Evolutionary conservation across 2,797 vertebrate genomes (phyloP), one percentile per base, ranked within the genome.

Genomic region (Sandelia bainsii): DNA sequence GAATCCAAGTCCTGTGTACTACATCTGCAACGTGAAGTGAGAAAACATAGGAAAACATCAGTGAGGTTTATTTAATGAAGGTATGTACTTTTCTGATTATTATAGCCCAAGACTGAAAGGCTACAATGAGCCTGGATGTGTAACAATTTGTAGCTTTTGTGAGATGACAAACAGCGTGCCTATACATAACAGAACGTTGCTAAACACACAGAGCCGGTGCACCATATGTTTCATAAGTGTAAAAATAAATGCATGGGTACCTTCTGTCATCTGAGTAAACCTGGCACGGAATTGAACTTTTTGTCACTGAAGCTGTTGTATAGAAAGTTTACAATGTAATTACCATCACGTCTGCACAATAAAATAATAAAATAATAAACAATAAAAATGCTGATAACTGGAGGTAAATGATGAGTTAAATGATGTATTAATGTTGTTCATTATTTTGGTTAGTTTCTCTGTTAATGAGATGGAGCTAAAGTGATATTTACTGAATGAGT

Each of bases 381-480:
- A 48, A 51, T 20, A 34, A 25, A 58, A 67, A 45, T 7, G 32
- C 65, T 74, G 72, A 58, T 65, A 58, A 65, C 7, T 14, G 12
- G 52, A 69, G 63, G 68, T 69, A 81, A 83, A 77, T 63, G 32
- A 69, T n/a, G 76, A 57, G 72, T 72, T 74, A 77, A 85, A 79
- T 51, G 29, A 70, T 44, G 50, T 63, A 79, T 67, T 84, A 64
- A 77, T 74, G 62, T 61, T 49, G 45, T 80, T 83, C 68, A 71
- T 78, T 83, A 75, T 77, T 83, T 52, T 71, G 74, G 52, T 77
- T 68, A 81, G 62, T 78, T 80, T 84, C 53, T 73, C 50, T 82
- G 66, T 64, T 84, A 84, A 90, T 82, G 75, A 80, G 56, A 85
- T 74, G 51, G 51, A 62, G 81, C 77, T 68, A 66, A 81, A 79